Base-by-base conservation (phyloP, 2,797 vertebrate genomes). In the Telmatherina bonti region DNA sequence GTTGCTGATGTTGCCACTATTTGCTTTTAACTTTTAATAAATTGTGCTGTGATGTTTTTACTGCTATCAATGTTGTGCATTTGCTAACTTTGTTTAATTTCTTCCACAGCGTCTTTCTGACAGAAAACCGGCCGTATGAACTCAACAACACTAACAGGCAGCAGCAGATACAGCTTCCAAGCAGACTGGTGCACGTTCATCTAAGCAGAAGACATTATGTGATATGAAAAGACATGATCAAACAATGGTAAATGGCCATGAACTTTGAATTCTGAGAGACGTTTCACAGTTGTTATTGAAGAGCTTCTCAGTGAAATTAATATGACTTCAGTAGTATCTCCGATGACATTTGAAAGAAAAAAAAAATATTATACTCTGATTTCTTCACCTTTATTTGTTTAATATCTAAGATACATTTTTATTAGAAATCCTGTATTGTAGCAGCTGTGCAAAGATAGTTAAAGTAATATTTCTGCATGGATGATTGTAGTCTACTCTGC, bases 271-370 rank as follows among this genome's bases (percentile, higher is more conserved):
- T 89, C 69, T 75, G 76, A 75, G 85, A 89, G 82, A 86, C 72
- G 86, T 87, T 89, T 83, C 85, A 51, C 67, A 67, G 63, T 83
- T 91, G 87, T 90, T 91, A 88, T 85, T 85, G 59, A 74, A 76
- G 82, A 86, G 73, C 79, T 68, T 78, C 78, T 76, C 84, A 62
- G 57, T 62, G 79, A 82, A 82, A 79, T 90, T 94, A 92, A 93
- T 94, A 91, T 89, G 84, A 92, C 77, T 89, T 78, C 90, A 85
- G 64, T 74, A 54, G 83, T 81, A 84, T 88, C 86, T 56, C 58
- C 91, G 73, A 59, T 93, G 86, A 69, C 94, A 93, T 93, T 95
- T 93, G 88, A 41, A 88, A 76, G 60, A 83, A 83, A 76, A 90
- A 78, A 94, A 33, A 5, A 7, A 93, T 78, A 91, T 92, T 91